Evolutionary conservation across 1,140 invertebrate species (phyloP), one percentile per base, ranked within the genome.

Genomic region (Drosophila sp.): DNA sequence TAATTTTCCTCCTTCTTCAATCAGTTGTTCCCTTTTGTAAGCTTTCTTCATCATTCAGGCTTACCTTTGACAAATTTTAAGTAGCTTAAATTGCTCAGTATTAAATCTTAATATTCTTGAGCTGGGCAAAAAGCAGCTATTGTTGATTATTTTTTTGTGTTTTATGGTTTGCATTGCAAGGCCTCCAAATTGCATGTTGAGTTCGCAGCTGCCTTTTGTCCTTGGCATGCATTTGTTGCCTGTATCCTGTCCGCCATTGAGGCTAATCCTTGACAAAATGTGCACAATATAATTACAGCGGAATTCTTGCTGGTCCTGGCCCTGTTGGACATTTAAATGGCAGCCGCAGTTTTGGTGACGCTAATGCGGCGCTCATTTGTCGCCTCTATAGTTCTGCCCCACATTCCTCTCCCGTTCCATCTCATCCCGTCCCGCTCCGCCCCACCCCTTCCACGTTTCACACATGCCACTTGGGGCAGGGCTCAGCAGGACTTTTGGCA

Each of bases 331-430:
- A 78, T 66, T 76, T 67, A 72, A 62, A 76, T 58, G 51, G 14
- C 48, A 38, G 61, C 41, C 56, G 72, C 54, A 65, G 51, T 74
- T 73, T 73, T 76, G 74, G 63, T 63, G 64, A 69, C 71, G 61
- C 76, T 78, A 66, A 66, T 76, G 67, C 73, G 62, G 73, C 62
- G 62, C 62, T 78, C 67, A 78, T 76, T 78, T 76, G 72, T 76
- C 76, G 76, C 69, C 43, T 67, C 32, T 32, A 38, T 56, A 58
- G 27, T 25, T 54, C 36, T 48, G 29, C 41, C 21, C 6, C 2
- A 36, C 9, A 36, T 11, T 21, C 4, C 21, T 21, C 1, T 21
- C 21, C 21, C 21, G 21, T 21, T n/a, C n/a, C n/a, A n/a, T n/a
- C n/a, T n/a, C n/a, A n/a, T n/a, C n/a, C n/a, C n/a, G n/a, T n/a